Evolutionary conservation across 2,888 invertebrate species (phyloP), one percentile per base, ranked within the genome.

Genomic region (Sericinus montela): DNA sequence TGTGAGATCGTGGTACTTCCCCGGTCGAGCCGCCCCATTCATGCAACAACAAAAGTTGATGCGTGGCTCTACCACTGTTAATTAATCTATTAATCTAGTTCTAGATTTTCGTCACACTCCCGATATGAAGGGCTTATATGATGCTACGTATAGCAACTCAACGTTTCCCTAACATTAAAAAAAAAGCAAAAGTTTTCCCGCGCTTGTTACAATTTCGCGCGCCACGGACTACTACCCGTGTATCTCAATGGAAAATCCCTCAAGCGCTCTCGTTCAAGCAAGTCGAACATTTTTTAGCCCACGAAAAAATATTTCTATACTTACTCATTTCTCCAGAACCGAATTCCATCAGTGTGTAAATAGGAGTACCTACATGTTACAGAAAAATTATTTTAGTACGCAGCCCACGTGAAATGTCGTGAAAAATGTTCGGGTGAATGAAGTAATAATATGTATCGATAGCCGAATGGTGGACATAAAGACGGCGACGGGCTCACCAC

Each of bases 251-350:
- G 63, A 63, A 64, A 60, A 59, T 58, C 53, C 57, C 62, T 55
- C 29, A 34, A 36, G 51, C 40, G 49, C 19, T 28, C 37, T 15
- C 42, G 37, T 35, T 43, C 51, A 51, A 45, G 54, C 50, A 56
- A 56, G 55, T 52, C 57, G 56, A 59, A 38, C 56, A 59, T 59
- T 61, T 25, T 57, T 52, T 63, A 56, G 14, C 58, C 55, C 59
- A 64, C 58, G 57, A 52, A 45, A 19, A 55, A 59, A 83, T 83
- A 70, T 71, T 70, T 75, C 46, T 53, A 59, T 60, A 74, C 63
- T 82, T 81, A 80, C 76, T 83, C 82, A 83, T 69, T 72, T 65
- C 51, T 73, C 75, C 84, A 81, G 80, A 81, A 67, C 59, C 76
- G 56, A 72, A 82, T 82, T 80, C 80, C 76, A 61, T 51, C 66